A percentile compares a stretch with the other conserved stretches of the same genome.
These are phyloP conservation scores for Martes martes DNA, from an alignment of 2,113 vertebrate genomes.

Conservation along the genomic window DNA sequence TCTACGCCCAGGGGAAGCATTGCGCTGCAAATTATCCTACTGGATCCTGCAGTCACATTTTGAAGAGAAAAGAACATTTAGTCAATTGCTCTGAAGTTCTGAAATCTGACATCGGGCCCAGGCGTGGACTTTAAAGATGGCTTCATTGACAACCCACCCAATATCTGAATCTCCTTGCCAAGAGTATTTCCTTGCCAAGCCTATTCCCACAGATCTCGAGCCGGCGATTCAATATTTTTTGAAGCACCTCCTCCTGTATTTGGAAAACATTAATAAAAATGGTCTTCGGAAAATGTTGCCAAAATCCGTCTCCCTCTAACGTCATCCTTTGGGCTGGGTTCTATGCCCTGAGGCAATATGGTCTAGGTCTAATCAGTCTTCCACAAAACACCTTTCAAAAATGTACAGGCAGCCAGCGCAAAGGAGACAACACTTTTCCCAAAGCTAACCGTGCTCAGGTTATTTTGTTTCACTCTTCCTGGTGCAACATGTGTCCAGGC, in stretches of 20 bases:
- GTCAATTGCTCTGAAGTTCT: not conserved
- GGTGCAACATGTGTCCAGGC: not conserved
- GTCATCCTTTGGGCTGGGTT: not conserved
- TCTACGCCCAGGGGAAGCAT: not conserved
- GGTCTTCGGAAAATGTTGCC: not conserved
- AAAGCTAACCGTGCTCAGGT: not conserved
- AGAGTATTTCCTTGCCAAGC: not conserved
- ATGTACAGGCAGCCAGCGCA: not conserved
- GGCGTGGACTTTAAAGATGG: not conserved
- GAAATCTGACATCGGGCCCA: not conserved
- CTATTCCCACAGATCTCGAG: not conserved
- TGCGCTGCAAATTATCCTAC: not conserved
- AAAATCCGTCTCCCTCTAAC: not conserved
- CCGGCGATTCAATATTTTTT: not conserved
- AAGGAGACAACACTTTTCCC: not conserved
- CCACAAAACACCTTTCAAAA: not conserved
- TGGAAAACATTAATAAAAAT: not conserved
- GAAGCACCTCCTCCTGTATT: not conserved
- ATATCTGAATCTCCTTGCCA: not conserved
- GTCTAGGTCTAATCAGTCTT: not conserved
- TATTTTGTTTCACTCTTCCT: not conserved
- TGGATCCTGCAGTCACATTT: not conserved
- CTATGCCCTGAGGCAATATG: not conserved
- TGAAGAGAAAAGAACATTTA: not conserved
- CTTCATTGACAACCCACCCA: not conserved